Evolutionary conservation across 2,797 vertebrate species (phyloP), one percentile per base, ranked within the genome.

Genomic region (Amblyopsis hoosieri): DNA sequence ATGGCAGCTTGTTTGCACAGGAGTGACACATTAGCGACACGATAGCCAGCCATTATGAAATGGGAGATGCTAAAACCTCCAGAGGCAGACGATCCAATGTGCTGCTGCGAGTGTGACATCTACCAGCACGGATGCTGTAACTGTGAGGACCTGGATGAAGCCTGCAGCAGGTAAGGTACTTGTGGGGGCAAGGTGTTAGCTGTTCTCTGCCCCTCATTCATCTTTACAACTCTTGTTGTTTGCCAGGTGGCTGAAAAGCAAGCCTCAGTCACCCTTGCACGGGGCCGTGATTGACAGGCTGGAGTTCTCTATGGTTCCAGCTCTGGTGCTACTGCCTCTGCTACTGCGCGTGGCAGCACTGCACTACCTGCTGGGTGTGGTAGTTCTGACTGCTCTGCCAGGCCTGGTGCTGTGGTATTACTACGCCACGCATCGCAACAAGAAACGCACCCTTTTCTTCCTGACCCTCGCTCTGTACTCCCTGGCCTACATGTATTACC

Each of bases 401-500:
- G 75, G 79, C 57, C 82, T 96, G 82, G 88, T 96, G 65, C 92
- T 98, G 54, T 95, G 95, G 95, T 97, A 96, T 72, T 97, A 97
- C 89, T 95, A 96, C 75, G 92, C 94, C 90, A 98, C 95, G 0
- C 96, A 97, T 87, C 80, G 86, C 45, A 92, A 89, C 70, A 96
- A 93, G 83, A 94, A 91, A 0, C 94, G 90, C 75, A 96, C 95
- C 9, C 92, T 97, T 42, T 95, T 98, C 86, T 97, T 98, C 90
- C 85, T 97, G 75, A 95, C 94, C 69, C 87, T 98, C 0, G 93
- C 94, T 0, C 92, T 97, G 2, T 96, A 94, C 87, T 97, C 96
- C 12, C 83, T 98, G 82, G 94, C 89, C 67, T 96, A 97, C 81
- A 95, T 96, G 95, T 97, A 98, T 80, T 97, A 94, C 31, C 90